Conservation (phyloP, 2,888 invertebrate genomes). For the Mimachlamys varia region DNA sequence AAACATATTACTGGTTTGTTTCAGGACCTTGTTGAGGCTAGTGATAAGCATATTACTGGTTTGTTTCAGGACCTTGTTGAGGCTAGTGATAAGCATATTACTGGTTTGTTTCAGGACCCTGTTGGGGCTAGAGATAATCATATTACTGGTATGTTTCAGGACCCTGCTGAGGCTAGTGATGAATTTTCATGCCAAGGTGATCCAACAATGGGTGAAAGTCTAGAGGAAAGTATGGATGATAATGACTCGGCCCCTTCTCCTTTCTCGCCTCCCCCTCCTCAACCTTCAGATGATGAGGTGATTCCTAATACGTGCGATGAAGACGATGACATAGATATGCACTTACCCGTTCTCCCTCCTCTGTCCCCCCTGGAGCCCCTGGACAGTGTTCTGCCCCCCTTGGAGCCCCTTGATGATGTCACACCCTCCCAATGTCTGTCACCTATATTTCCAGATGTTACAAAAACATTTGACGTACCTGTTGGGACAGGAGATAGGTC, state of each 20-base stretch:
- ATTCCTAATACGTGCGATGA: conserved; percentile 13
- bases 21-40: conserved; percentile 2
- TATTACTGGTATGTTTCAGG: neutral
- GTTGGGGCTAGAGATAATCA: conserved; percentile 37
- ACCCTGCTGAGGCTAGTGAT: conserved; percentile 36
- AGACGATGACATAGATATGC: neutral
- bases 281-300: neutral
- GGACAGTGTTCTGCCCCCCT: too few species aligned
- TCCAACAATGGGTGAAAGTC: conserved; percentile 36
- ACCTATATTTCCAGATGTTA: conserved; percentile 32
- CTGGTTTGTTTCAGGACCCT: neutral
- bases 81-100: conserved; percentile 42
- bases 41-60: too few species aligned
- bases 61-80: neutral
- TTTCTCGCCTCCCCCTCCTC: too few species aligned
- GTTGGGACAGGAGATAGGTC: neutral
- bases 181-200: conserved; percentile 24
- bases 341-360: neutral
- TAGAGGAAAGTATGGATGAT: conserved; percentile 38
- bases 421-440: conserved; percentile 37
- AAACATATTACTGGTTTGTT: too few species aligned
- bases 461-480: neutral
- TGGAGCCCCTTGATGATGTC: neutral
- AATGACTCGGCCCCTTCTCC: too few species aligned
- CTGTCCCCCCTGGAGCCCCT: neutral